These are phyloP conservation scores for Incurvaria masculella DNA, from an alignment of 2,888 invertebrate species.

Conservation along the genomic window DNA sequence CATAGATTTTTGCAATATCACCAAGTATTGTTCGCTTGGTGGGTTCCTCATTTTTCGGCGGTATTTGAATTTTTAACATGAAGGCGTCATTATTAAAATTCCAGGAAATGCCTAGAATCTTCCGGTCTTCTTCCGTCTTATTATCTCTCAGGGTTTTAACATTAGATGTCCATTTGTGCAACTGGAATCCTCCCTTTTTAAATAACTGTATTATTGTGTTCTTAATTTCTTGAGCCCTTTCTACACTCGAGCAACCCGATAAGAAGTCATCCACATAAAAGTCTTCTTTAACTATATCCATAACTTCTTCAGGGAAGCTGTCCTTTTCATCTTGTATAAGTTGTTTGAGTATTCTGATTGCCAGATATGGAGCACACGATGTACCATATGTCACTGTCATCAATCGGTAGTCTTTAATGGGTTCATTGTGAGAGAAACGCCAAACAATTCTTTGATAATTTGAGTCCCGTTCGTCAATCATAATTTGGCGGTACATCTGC, in stretches of 20 bases:
- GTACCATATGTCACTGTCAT: background rate
- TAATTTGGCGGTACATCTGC: background rate
- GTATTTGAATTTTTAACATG: background rate
- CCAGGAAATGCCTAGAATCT: background rate
- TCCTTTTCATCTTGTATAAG: background rate
- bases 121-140: background rate
- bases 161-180: constrained; percentile 1
- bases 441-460: background rate
- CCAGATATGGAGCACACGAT: background rate
- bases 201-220: background rate
- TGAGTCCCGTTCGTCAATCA: background rate
- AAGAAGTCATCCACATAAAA: background rate
- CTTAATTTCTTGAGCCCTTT: background rate
- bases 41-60: background rate
- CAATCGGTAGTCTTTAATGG: background rate
- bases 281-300: background rate
- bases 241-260: background rate
- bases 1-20: background rate
- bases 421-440: background rate
- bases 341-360: background rate
- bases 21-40: background rate
- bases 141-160: background rate
- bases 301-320: background rate
- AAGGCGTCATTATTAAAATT: background rate
- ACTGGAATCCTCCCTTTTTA: background rate